Conservation (phyloP, 2,888 invertebrate genomes). For the Tridacna gigas region DNA sequence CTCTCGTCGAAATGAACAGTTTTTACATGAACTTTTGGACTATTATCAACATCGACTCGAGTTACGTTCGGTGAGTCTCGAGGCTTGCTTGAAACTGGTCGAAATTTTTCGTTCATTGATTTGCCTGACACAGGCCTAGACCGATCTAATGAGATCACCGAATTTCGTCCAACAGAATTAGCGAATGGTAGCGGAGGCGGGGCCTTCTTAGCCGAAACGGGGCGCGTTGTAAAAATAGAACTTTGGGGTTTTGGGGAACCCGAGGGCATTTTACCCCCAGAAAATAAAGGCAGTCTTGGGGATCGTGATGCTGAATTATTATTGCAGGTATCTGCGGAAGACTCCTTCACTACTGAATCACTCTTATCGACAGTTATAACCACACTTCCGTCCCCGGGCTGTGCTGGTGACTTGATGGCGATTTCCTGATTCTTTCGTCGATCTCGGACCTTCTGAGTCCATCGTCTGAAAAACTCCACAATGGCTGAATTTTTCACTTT, state of each 20-base stretch:
- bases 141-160: not conserved
- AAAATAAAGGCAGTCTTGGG: conserved; percentile 30
- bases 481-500: conserved; percentile 27
- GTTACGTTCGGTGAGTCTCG: conserved; percentile 41
- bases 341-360: not conserved
- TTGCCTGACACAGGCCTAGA: conserved; percentile 5
- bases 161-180: not conserved
- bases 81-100: conserved; percentile 48
- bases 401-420: conserved; percentile 13
- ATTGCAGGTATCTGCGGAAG: not conserved
- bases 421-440: conserved; percentile 29
- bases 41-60: conserved; percentile 28
- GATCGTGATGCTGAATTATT: not conserved
- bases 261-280: conserved; percentile 16
- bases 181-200: not conserved
- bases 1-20: conserved; percentile 46
- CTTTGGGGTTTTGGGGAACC: conserved; percentile 6
- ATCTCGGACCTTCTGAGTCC: conserved; percentile 33
- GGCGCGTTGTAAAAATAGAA: not conserved
- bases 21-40: conserved; percentile 30
- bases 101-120: conserved; percentile 13
- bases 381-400: conserved; percentile 1
- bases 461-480: conserved; percentile 29
- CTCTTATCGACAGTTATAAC: conserved; percentile 18
- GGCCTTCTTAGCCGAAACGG: not conserved